These are phyloP conservation scores for Macrosiphum euphorbiae DNA, from an alignment of 2,888 invertebrate genomes.

Conservation along the genomic window DNA sequence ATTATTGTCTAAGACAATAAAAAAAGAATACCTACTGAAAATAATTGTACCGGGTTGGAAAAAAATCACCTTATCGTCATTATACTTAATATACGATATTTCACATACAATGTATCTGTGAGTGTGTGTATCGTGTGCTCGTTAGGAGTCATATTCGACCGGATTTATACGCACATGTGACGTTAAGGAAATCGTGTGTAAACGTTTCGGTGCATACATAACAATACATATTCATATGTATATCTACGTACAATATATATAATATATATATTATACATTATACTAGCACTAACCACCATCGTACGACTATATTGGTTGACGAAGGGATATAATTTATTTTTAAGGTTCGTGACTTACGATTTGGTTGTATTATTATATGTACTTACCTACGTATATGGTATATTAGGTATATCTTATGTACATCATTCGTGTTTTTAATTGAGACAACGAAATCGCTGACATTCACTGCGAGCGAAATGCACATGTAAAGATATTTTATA, in stretches of 20 bases:
- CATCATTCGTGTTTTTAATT: not conserved
- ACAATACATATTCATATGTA: not conserved
- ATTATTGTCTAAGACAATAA: not conserved
- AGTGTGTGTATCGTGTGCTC: not conserved
- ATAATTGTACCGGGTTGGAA: not conserved
- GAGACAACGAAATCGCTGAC: not conserved
- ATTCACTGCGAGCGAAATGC: not conserved
- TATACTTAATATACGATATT: not conserved
- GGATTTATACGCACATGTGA: not conserved
- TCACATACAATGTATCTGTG: not conserved
- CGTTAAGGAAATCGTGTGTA: not conserved
- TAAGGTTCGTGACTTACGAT: not conserved
- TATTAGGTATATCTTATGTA: not conserved
- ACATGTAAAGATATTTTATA: not conserved
- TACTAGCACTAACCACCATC: not conserved
- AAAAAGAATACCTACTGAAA: not conserved
- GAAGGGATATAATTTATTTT: not conserved
- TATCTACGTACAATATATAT: not conserved
- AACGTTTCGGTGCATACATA: not conserved
- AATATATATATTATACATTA: not conserved
- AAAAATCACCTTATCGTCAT: not conserved
- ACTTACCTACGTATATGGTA: no score
- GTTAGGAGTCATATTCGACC: not conserved
- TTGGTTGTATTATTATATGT: not conserved
- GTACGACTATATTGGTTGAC: not conserved